Evolutionary conservation across 2,888 invertebrate genomes (phyloP), one percentile per base, ranked within the genome.

Genomic region (Xestobium rufovillosum): DNA sequence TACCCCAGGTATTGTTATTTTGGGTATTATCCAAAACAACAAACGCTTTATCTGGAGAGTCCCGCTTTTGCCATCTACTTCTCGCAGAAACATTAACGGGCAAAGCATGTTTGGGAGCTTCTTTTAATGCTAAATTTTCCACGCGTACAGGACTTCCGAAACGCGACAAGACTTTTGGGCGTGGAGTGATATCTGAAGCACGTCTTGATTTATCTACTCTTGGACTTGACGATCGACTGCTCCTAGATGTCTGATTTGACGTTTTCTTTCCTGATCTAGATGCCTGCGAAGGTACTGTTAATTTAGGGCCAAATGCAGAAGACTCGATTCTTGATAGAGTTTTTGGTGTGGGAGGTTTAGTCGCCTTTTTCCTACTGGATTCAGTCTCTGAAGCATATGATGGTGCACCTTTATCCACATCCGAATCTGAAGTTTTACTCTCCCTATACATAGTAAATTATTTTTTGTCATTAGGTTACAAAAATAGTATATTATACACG

Each of bases 121-220:
- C 27, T 3, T 40, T 43, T 32, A 48, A 50, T 25, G 54, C 48
- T 33, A 51, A 43, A 40, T 54, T 53, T 26, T 54, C 52, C 14
- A 56, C 52, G 15, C 49, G 52, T 12, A 63, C 54, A 2, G 59
- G 47, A 35, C 60, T 59, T 15, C 51, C 55, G 45, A 61, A 64
- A 14, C 54, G 52, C 23, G 59, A 58, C 4, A 47, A 41, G n/a
- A 19, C 28, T 11, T 36, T 35, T 3, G 31, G 2, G n/a, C n/a
- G n/a, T 14, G 25, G 13, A 34, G 14, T 6, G 2, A 23, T n/a
- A 13, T 11, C 15, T 14, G 19, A 13, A 10, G 12, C 14, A 3
- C 29, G 36, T 1, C 8, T 36, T 38, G 14, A 13, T 2, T 13
- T 11, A 16, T 26, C 11, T 14, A 10, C 11, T 14, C 12, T 2